Base-by-base conservation (phyloP, 2,113 vertebrate species). In the Sclerurus mexicanus region DNA sequence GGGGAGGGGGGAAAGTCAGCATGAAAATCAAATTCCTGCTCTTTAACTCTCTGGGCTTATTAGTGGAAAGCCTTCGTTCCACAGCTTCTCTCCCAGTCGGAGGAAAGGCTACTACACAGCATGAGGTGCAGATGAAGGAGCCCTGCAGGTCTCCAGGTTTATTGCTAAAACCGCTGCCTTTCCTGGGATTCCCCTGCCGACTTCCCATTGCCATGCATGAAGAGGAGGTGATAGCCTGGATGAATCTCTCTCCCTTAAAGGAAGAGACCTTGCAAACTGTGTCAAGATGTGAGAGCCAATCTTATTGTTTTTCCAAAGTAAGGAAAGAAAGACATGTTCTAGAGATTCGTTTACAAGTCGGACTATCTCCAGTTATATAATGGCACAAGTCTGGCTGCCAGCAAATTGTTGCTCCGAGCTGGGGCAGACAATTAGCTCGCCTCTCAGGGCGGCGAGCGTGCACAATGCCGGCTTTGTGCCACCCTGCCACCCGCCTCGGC, bases 391-490 rank as follows among this genome's bases (percentile, higher is more conserved):
- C 82, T 71, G 58, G 77, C 91, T 97, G 97, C 96, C 97, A 97
- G 92, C 85, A 96, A 96, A 91, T 96, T 95, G 95, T 95, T 97
- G 91, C 71, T 97, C 63, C 0, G 27, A 94, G 94, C 78, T 2
- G 63, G 84, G 76, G 79, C 95, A 94, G 94, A 96, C 96, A 97
- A 97, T 96, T 94, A 96, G 94, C 95, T 97, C 55, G 42, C 62
- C 85, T 95, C 92, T 93, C 92, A 28, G 87, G 93, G 92, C 64
- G 46, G 89, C 4, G 56, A 95, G 82, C 7, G 5, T 22, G 69
- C 79, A 97, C 95, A 97, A 97, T 97, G 88, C 96, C 89, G 89
- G 97, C 96, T 97, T 97, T 97, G 96, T 97, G 96, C 96, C 96
- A 95, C 95, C 58, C 93, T 74, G 93, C 94, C 97, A 94, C 77